Evolutionary conservation across 2,797 vertebrate genomes (phyloP).

Genomic region (Coreius guichenoti): DNA sequence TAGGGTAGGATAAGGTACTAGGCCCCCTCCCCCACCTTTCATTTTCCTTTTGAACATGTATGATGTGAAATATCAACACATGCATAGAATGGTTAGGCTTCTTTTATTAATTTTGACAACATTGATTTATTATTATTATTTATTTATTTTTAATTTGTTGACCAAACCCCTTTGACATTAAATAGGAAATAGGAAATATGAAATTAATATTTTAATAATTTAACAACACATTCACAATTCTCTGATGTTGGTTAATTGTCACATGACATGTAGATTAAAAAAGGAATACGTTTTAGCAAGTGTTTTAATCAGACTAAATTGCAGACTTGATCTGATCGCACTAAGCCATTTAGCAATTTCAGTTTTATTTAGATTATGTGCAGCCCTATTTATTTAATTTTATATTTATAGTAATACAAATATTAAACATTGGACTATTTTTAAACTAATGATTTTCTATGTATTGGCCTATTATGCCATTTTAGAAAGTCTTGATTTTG

Average conservation of each 20-base stretch:
- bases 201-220: too few species aligned
- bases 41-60: background rate
- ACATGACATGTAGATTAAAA: too few species aligned
- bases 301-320: too few species aligned
- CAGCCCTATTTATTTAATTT: background rate
- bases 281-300: too few species aligned
- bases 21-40: rapidly evolving
- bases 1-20: background rate
- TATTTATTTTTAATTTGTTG: too few species aligned
- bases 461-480: background rate
- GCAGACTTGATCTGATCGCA: too few species aligned
- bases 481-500: background rate
- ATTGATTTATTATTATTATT: background rate
- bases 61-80: background rate
- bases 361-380: too few species aligned
- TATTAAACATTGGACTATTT: background rate
- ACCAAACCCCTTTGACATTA: too few species aligned
- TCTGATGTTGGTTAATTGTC: too few species aligned
- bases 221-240: too few species aligned
- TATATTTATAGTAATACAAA: background rate
- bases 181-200: too few species aligned
- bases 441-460: background rate
- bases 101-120: background rate
- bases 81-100: background rate
- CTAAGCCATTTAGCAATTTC: too few species aligned